These are phyloP conservation scores for Pseudorectes ferrugineus DNA, from an alignment of 2,113 vertebrate genomes.

Conservation along the genomic window DNA sequence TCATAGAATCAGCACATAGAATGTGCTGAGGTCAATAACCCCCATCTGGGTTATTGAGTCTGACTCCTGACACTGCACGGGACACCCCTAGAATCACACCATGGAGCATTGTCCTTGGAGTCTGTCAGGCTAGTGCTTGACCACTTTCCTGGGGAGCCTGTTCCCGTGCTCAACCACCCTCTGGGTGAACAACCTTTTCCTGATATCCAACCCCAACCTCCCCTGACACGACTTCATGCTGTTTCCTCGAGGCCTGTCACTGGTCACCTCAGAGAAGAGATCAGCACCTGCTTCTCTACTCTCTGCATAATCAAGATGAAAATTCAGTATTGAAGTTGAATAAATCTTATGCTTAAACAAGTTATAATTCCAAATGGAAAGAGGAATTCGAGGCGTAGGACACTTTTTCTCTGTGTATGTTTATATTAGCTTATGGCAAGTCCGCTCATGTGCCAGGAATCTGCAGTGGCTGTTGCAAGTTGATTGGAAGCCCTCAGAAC, in stretches of 20 bases:
- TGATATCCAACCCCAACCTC: background rate
- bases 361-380: background rate
- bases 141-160: background rate
- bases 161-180: background rate
- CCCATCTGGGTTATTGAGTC: accelerated
- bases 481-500: background rate
- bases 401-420: background rate
- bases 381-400: background rate
- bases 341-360: background rate
- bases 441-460: background rate
- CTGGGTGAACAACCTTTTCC: background rate
- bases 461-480: background rate
- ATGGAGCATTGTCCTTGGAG: background rate
- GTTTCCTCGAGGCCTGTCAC: background rate
- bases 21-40: too few relatives aligned
- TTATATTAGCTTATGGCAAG: background rate
- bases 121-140: background rate
- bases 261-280: background rate
- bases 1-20: background rate
- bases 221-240: background rate
- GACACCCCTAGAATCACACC: background rate
- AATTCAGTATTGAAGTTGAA: background rate
- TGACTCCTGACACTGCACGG: background rate
- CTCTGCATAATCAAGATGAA: background rate
- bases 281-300: background rate